Evolutionary conservation across 2,888 invertebrate genomes (phyloP), one percentile per base, ranked within the genome.

Genomic region (Xylota segnis): DNA sequence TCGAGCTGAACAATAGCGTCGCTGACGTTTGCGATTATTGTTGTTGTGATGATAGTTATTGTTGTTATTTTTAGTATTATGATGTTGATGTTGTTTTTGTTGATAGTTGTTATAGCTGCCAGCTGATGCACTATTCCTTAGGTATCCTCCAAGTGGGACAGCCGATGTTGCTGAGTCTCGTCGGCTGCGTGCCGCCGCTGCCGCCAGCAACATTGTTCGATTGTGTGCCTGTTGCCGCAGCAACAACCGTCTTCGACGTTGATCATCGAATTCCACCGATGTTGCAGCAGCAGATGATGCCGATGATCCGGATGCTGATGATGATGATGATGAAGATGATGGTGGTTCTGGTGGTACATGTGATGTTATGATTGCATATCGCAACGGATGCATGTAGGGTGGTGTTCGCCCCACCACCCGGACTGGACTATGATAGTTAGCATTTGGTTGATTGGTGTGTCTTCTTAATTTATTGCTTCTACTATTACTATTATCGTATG

Each of bases 1-100:
- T 88, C 94, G 93, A 87, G 94, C 94, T 52, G 94, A 94, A 90
- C 95, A 94, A 92, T 93, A 94, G 88, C 92, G 92, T 18, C 90
- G 91, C 66, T 89, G 89, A 12, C 89, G 88, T 61, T 88, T 87
- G 34, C 89, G 89, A 18, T 86, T 71, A 40, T 71, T 54, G 29
- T 71, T 81, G 65, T 50, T 50, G 32, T 81, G 81, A 12, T 87
- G 84, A 5, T 77, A 58, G 32, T 78, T 68, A 50, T 45, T 87
- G 71, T 16, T 77, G 65, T 37, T 87, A 76, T 40, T 78, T 23
- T 37, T 76, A 59, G 43, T 14, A 14, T 63, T 75, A 58, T 86
- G 52, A 58, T 87, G 63, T 50, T 76, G 59, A 47, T 74, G 65
- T 45, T 83, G 86, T 34, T 88, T 87, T 5, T 76, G 61, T 45